Conservation (phyloP, 2,888 invertebrate genomes). For the Drosophila mimetica region DNA sequence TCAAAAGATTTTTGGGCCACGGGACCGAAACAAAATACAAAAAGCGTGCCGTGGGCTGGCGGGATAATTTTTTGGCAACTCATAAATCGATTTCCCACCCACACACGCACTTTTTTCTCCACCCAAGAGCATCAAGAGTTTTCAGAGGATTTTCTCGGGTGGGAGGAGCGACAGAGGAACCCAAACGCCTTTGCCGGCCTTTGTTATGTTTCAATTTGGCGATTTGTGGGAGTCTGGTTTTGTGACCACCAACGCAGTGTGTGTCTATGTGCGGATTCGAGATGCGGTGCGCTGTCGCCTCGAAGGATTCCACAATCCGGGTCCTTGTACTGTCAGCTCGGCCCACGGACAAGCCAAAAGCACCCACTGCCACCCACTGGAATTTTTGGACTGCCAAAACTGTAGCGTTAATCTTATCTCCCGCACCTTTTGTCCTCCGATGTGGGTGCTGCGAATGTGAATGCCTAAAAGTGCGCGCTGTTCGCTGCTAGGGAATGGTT, state of each 20-base stretch:
- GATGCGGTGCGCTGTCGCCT: constrained; percentile 4
- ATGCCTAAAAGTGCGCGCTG: constrained; percentile 17
- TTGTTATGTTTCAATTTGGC: constrained; percentile 73
- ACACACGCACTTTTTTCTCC: constrained; percentile 9
- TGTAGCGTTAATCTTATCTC: constrained; percentile 62
- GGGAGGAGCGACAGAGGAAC: constrained; percentile 2
- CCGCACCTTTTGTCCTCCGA: constrained; percentile 46
- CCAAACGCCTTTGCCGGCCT: constrained; percentile 37
- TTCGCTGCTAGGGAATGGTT: constrained; percentile 4
- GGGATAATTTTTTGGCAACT: constrained; percentile 23
- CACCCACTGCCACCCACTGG: constrained; percentile 10
- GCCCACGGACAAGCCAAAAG: constrained; percentile 31
- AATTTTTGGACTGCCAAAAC: constrained; percentile 34
- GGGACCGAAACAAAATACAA: constrained; percentile 6
- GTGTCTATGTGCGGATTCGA: constrained; percentile 9
- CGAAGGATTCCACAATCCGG: constrained; percentile 3
- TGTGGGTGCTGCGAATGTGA: constrained; percentile 11
- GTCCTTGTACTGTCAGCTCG: background rate
- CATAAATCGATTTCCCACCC: constrained; percentile 41
- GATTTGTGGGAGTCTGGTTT: constrained; percentile 44
- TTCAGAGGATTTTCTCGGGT: constrained; percentile 27
- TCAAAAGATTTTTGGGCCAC: constrained; percentile 36
- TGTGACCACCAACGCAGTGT: constrained; percentile 25
- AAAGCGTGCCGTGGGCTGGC: constrained; percentile 11
- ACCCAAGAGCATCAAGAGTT: constrained; percentile 21